Conservation (phyloP, 2,113 vertebrate genomes). For the Pedionomus torquatus region DNA sequence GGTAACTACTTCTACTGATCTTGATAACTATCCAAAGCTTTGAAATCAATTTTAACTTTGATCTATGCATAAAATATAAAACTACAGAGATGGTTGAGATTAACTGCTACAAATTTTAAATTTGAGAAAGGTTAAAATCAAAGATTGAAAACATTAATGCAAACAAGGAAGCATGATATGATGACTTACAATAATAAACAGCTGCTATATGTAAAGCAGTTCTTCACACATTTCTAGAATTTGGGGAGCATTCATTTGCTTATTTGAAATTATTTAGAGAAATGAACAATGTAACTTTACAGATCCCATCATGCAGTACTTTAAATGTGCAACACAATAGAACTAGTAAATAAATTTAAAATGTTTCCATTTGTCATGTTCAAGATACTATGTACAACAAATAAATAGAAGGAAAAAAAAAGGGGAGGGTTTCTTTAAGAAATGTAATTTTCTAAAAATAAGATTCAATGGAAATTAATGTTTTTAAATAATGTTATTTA, state of each 20-base stretch:
- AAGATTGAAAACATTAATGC: background rate
- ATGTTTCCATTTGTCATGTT: background rate
- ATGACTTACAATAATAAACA: background rate
- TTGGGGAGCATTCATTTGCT: accelerated
- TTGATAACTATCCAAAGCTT: background rate
- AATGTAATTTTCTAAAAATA: background rate
- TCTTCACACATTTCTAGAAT: background rate
- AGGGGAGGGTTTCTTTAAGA: background rate
- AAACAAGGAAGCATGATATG: background rate
- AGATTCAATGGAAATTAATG: background rate
- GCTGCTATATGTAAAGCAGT: background rate
- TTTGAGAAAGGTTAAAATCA: background rate
- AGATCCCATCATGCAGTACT: background rate
- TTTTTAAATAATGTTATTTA: background rate
- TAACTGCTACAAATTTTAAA: background rate
- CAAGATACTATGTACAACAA: background rate
- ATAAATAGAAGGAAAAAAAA: background rate
- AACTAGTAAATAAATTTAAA: background rate
- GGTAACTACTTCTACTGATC: background rate
- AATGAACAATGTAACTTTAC: background rate
- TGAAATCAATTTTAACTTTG: background rate
- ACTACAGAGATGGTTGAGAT: background rate
- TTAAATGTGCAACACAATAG: background rate
- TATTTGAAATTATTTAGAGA: background rate
- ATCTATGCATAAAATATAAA: background rate